These are phyloP conservation scores for Balaenoptera acutorostrata DNA, from an alignment of 2,113 vertebrate species.

Conservation along the genomic window DNA sequence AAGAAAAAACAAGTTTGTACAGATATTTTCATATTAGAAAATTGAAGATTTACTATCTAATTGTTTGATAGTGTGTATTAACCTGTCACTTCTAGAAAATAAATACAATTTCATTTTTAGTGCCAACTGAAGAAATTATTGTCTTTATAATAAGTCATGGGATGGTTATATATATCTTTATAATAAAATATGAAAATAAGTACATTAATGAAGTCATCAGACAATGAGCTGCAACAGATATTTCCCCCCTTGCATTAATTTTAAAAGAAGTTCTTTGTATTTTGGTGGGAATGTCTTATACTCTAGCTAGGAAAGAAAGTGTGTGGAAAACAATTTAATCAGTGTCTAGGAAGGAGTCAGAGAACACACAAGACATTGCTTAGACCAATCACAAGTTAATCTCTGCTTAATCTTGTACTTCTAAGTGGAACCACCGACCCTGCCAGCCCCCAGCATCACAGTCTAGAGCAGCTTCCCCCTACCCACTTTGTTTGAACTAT, in stretches of 20 bases:
- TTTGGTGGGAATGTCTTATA: neutral
- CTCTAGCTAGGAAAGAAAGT: neutral
- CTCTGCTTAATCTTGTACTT: neutral
- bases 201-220: neutral
- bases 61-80: neutral
- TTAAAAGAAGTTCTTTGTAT: neutral
- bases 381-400: neutral
- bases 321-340: neutral
- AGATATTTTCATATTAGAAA: neutral
- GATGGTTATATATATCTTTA: neutral
- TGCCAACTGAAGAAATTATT: neutral
- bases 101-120: neutral
- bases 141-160: neutral
- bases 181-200: constrained; percentile 4
- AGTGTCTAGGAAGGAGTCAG: neutral
- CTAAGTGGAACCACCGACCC: neutral
- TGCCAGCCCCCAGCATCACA: rapidly evolving
- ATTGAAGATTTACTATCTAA: neutral
- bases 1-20: neutral
- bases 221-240: neutral
- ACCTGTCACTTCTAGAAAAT: constrained; percentile 5
- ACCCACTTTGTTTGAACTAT: neutral
- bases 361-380: neutral
- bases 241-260: neutral
- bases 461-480: neutral